These are phyloP conservation scores for Festucalex cinctus DNA, from an alignment of 2,113 vertebrate genomes.

Conservation along the genomic window DNA sequence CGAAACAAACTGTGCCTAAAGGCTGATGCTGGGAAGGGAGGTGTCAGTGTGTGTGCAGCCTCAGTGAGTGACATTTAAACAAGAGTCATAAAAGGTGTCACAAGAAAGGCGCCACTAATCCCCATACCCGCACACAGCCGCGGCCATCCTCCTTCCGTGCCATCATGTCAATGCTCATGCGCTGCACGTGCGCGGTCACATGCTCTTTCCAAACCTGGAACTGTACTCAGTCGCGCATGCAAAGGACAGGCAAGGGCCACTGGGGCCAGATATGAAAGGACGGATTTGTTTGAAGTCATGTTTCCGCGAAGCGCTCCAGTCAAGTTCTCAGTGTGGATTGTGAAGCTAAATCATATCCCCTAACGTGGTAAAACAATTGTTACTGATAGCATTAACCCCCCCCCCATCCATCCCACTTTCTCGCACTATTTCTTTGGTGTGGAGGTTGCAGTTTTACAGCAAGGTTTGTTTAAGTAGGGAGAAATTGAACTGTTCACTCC, in stretches of 20 bases:
- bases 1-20: constrained; percentile 43
- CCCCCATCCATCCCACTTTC: too few relatives aligned
- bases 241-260: constrained; percentile 31
- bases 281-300: constrained; percentile 46
- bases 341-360: not conserved
- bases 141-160: constrained; percentile 51
- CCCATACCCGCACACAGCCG: constrained; percentile 28
- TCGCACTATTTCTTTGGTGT: too few relatives aligned
- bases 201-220: constrained; percentile 15
- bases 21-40: constrained; percentile 12
- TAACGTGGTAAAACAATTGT: too few relatives aligned
- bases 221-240: constrained; percentile 10
- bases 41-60: constrained; percentile 36
- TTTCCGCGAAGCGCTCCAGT: constrained; percentile 18
- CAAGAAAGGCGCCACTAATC: constrained; percentile 42
- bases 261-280: constrained; percentile 46
- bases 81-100: constrained; percentile 58
- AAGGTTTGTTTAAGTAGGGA: not conserved
- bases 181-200: constrained; percentile 5
- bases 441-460: not conserved
- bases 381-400: too few relatives aligned
- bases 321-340: not conserved
- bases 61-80: constrained; percentile 60
- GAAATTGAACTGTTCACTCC: too few relatives aligned
- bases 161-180: constrained; percentile 54